phyloP scores from a whole-genome alignment of 2,113 vertebrate genomes.

The Anser cygnoides region DNA sequence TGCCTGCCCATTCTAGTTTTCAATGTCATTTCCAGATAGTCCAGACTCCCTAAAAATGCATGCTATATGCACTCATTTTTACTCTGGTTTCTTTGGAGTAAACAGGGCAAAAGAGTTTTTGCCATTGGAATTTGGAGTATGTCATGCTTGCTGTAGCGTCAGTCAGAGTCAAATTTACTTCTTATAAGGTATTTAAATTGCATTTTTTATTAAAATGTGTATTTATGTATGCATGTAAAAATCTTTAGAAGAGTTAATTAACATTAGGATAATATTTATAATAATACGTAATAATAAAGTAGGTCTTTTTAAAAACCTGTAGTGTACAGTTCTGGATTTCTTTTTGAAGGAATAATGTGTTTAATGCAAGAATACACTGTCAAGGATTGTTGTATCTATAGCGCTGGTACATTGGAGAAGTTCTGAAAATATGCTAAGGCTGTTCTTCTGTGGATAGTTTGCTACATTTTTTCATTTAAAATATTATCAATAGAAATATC shows the following conservation, averaged over 20 bases:
- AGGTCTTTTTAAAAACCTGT: neutral
- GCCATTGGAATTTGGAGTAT: neutral
- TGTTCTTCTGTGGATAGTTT: neutral
- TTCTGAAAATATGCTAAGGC: neutral
- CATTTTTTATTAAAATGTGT: neutral
- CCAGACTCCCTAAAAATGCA: neutral
- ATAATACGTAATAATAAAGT: too few species aligned
- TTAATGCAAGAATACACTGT: too few species aligned
- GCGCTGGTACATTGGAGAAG: neutral
- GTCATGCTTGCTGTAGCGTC: neutral
- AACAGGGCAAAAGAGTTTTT: neutral
- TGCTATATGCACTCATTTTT: neutral
- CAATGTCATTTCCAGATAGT: neutral
- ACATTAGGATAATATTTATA: neutral
- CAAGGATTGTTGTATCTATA: neutral
- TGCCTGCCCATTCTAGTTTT: neutral
- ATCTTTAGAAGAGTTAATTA: neutral
- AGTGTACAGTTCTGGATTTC: neutral
- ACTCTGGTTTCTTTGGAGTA: neutral
- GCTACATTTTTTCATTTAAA: neutral
- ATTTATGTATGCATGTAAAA: neutral
- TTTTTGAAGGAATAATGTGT: too few species aligned
- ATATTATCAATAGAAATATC: neutral
- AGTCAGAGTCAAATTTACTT: neutral
- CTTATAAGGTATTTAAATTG: conserved; percentile 6